Evolutionary conservation across 2,888 invertebrate species (phyloP).

Genomic region (Zonitis immaculata): DNA sequence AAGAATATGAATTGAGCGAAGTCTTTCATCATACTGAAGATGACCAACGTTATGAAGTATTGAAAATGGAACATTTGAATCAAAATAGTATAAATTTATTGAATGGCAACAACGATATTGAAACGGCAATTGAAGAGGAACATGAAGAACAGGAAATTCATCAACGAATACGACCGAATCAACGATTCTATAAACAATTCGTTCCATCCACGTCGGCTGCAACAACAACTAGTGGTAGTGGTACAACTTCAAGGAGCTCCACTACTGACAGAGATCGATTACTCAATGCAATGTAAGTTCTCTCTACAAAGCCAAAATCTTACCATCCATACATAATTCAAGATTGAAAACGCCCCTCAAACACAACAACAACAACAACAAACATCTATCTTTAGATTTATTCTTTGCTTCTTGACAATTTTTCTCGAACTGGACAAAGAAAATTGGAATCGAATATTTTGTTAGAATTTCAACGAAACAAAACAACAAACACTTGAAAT

Average conservation of each 20-base stretch:
- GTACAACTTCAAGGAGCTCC: constrained; percentile 19
- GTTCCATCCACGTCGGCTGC: constrained; percentile 29
- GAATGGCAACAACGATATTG: constrained; percentile 65
- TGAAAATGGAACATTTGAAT: constrained; percentile 56
- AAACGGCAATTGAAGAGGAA: constrained; percentile 76
- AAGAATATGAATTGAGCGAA: constrained; percentile 83
- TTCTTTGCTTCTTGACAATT: no score
- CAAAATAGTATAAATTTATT: constrained; percentile 59
- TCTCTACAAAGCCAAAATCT: neutral
- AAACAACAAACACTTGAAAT: no score
- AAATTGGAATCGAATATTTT: no score
- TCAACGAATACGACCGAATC: constrained; percentile 31
- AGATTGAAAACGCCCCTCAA: neutral
- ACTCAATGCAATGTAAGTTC: constrained; percentile 43
- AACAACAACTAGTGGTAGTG: no score
- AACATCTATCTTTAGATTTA: neutral
- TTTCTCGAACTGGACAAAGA: no score
- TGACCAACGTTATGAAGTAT: constrained; percentile 69
- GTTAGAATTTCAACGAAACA: no score
- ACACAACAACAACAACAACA: neutral
- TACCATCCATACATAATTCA: neutral
- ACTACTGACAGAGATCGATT: constrained; percentile 32
- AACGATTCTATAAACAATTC: constrained; percentile 34
- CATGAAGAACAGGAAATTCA: constrained; percentile 61
- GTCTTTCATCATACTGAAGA: constrained; percentile 80